Base-by-base conservation (phyloP, 2,888 invertebrate species). In the Eupeodes latifasciatus region DNA sequence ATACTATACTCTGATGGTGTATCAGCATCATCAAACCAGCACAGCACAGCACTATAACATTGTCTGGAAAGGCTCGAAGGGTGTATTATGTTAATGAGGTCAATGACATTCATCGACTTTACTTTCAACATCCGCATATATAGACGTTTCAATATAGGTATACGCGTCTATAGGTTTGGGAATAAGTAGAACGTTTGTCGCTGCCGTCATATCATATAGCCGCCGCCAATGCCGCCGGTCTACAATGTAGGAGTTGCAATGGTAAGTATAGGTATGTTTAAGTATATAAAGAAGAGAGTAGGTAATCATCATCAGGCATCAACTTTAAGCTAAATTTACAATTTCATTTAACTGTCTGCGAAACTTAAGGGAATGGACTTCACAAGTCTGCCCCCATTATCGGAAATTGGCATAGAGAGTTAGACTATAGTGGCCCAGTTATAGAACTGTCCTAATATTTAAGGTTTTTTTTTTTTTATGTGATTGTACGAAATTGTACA, bases 31-130 rank as follows among this genome's bases (percentile, higher is more conserved):
- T 34, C 59, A 59, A 27, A 59, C 59, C 34, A 55, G 55, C 34
- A 9, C 34, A 9, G 55, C 34, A 9, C 34, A 4, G 11, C 9
- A 59, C 0, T 5, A 19, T 10, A 4, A 12, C 47, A 12, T 11
- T 36, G 72, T 59, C 72, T 72, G 55, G 55, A 57, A 57, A 53
- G 61, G 61, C 62, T 79, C 71, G 71, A 90, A 91, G 92, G 91
- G 91, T 89, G 89, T 89, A 87, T 90, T 92, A 92, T 92, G 92
- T 90, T 92, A 92, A 92, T 91, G 91, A 91, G 92, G 92, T 92
- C 92, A 92, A 90, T 91, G 91, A 91, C 92, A 91, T 90, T 76
- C 51, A 62, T 69, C 69, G 80, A 67, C 61, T 57, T 77, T 49
- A 34, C 59, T 36, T 40, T 5, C 2, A 66, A 44, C 9, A 57